Evolutionary conservation across 2,888 invertebrate species (phyloP), one percentile per base, ranked within the genome.

Genomic region (Aleiodes leptofemur): DNA sequence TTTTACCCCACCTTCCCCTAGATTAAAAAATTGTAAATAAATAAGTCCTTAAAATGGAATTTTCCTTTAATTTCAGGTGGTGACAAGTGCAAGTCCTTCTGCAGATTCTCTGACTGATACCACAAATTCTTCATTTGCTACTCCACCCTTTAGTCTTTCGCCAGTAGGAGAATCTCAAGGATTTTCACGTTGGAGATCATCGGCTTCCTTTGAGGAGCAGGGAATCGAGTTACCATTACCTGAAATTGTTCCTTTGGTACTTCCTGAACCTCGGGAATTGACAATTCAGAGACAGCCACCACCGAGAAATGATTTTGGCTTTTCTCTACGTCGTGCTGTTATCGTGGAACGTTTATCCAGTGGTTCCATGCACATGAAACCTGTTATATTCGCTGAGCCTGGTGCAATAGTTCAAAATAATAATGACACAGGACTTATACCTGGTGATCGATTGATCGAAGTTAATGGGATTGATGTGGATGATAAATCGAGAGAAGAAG

Each of bases 381-480:
- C 95, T 72, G 96, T 97, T 31, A 96, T 96, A 80, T 95, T 98
- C 86, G 97, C 97, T 11, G 97, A 98, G 88, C 97, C 97, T 0
- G 96, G 97, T 11, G 93, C 94, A 11, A 93, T 95, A 76, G 92
- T 93, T 80, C 92, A 92, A 80, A 92, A 92, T 83, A 90, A 90
- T 80, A 90, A 90, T 81, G 95, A 95, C 81, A 96, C 96, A 7
- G 97, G 97, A 4, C 91, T 98, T 31, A 91, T 98, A 76, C 98
- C 98, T n/a, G 98, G 98, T 5, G 98, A 98, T 90, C 93, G 96
- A 83, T 92, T 98, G 38, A 91, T 98, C 81, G 97, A 97, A 91
- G 97, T 98, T 48, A 98, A 98, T 87, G 95, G 95, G 34, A 92
- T 94, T 34, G 93, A 94, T 78, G 97, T 98, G 0, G 96, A 96